Evolutionary conservation across 2,888 invertebrate species (phyloP), one percentile per base, ranked within the genome.

Genomic region (Caenorhabditis sinica): DNA sequence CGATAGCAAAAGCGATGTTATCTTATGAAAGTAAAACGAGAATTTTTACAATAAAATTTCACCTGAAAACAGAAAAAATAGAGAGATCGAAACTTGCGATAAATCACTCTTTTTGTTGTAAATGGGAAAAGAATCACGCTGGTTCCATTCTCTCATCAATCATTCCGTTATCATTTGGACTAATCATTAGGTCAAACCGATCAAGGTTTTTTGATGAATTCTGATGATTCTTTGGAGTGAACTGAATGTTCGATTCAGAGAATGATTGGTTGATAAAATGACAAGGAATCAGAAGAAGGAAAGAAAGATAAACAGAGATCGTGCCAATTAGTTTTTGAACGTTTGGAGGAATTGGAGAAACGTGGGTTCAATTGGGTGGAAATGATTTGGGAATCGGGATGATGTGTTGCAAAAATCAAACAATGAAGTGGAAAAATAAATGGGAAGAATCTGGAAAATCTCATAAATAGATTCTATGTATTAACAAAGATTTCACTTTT

Each of bases 161-260:
- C 75, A 66, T 66, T 43, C n/a, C 25, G 1, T 68, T 76, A 66
- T 68, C 66, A 68, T 56, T 53, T 58, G 60, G 23, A 76, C 56
- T 79, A 30, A 43, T 79, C 63, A 77, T 69, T 77, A 69, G 77
- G 77, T 63, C 71, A 71, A 79, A 63, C 49, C 69, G 71, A 69
- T 79, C 77, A 79, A 79, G 77, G 69, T 79, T 79, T 49, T 58
- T 28, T 17, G 49, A 15, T 40, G 20, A 28, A 23, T 30, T 56
- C 6, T 40, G 25, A 49, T 79, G 60, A 56, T 68, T 79, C 63
- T 79, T 53, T 71, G 77, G n/a, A 63, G 71, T 63, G 69, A 61
- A 71, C 30, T 56, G 61, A 61, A 63, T 66, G 73, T 73, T 73
- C 30, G 40, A 66, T 45, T 40, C 56, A 63, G 43, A 43, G 56